Conservation (phyloP, 2,113 vertebrate species). For the Micronycteris hirsuta region DNA sequence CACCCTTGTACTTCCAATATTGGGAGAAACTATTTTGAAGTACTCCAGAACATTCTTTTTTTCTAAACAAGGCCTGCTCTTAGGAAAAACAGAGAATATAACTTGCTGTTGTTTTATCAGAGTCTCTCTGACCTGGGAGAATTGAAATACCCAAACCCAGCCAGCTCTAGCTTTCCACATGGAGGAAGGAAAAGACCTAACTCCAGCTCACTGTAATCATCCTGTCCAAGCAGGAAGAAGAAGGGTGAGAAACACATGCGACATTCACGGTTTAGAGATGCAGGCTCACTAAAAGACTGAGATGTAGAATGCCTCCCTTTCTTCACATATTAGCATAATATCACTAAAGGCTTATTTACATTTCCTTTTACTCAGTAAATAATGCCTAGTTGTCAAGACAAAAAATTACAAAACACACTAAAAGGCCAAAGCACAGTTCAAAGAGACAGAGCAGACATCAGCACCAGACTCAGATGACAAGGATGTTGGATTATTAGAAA, state of each 20-base stretch:
- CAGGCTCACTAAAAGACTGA: neutral
- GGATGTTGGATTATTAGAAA: neutral
- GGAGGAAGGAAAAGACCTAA: neutral
- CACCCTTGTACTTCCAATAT: neutral
- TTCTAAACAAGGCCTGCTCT: neutral
- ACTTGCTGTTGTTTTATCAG: neutral
- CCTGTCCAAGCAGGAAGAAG: neutral
- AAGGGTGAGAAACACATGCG: neutral
- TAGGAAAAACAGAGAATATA: neutral
- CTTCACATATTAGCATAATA: neutral
- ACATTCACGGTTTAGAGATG: neutral
- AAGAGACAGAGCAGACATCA: neutral
- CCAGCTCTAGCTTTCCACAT: neutral
- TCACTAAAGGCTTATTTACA: neutral
- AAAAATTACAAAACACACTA: neutral
- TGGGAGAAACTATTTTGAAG: neutral
- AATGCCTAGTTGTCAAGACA: neutral
- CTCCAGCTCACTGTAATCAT: neutral
- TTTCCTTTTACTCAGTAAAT: neutral
- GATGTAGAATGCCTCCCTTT: neutral
- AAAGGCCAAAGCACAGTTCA: neutral
- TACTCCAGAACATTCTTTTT: neutral
- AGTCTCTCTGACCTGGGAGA: neutral
- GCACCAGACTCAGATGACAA: neutral
- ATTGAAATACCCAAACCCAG: neutral